Conservation (phyloP, 2,113 vertebrate species). For the Illadopsis cleaveri region DNA sequence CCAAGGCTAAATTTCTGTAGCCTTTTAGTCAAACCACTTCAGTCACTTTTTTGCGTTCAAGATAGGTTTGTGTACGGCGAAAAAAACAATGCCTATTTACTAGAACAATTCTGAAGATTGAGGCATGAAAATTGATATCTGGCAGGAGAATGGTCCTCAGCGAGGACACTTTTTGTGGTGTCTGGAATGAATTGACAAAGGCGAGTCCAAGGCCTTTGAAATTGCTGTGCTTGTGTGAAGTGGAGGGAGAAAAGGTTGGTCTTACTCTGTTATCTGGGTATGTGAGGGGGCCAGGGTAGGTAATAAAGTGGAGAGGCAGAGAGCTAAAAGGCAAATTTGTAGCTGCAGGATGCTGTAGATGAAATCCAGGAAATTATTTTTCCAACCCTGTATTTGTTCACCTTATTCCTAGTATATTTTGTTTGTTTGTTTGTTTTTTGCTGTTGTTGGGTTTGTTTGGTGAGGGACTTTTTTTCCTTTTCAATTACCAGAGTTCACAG, state of each 20-base stretch:
- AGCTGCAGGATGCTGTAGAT: not conserved
- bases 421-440: not conserved
- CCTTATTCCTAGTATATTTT: not conserved
- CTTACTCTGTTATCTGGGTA: not conserved
- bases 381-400: not conserved
- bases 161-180: not conserved
- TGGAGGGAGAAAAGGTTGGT: not conserved
- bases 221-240: not conserved
- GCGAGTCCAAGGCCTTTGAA: not conserved
- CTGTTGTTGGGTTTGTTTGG: not conserved
- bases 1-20: not conserved
- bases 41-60: not conserved
- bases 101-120: not conserved
- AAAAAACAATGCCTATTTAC: not conserved
- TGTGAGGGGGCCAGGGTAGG: not conserved
- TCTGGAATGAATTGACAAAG: not conserved
- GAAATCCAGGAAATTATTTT: not conserved
- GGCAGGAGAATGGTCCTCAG: not conserved
- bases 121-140: not conserved
- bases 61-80: not conserved
- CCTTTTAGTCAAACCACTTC: not conserved
- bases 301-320: not conserved
- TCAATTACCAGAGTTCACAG: not conserved
- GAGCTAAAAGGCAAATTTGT: not conserved
- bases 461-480: not conserved